Conservation (phyloP, 2,113 vertebrate species). For the Pterocles orientalis region DNA sequence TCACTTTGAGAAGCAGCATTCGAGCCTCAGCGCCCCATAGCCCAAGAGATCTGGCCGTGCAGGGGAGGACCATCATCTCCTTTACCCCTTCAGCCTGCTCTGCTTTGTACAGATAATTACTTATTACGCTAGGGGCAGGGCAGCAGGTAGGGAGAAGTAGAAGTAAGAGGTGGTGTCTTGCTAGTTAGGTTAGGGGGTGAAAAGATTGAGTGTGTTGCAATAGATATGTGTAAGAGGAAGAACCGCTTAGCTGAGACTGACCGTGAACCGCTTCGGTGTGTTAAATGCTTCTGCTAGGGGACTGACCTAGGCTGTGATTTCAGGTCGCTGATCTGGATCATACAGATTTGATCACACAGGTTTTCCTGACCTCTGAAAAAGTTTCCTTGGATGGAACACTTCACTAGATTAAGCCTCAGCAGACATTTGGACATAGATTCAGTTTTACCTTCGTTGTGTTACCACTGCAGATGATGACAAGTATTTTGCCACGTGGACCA, state of each 20-base stretch:
- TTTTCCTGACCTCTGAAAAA: neutral
- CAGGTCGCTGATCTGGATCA: neutral
- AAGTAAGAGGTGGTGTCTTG: neutral
- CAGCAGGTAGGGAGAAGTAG: neutral
- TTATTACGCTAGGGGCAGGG: neutral
- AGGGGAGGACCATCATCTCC: neutral
- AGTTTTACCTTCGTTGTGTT: neutral
- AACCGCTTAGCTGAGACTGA: neutral
- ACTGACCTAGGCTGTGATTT: neutral
- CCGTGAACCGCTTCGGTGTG: neutral
- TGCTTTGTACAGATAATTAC: neutral
- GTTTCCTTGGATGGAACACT: neutral
- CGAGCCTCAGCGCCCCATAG: neutral
- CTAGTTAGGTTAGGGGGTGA: neutral
- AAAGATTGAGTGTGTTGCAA: neutral
- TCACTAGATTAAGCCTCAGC: neutral
- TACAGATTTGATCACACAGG: neutral
- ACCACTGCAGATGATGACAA: neutral
- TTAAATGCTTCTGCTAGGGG: neutral
- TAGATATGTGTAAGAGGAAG: neutral
- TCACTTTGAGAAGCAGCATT: neutral
- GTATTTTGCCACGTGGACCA: neutral
- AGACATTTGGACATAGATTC: neutral
- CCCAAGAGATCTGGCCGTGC: neutral
- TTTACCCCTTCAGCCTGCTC: neutral